Evolutionary conservation across 1,140 invertebrate genomes (phyloP).

Genomic region (Drosophila setifemur): DNA sequence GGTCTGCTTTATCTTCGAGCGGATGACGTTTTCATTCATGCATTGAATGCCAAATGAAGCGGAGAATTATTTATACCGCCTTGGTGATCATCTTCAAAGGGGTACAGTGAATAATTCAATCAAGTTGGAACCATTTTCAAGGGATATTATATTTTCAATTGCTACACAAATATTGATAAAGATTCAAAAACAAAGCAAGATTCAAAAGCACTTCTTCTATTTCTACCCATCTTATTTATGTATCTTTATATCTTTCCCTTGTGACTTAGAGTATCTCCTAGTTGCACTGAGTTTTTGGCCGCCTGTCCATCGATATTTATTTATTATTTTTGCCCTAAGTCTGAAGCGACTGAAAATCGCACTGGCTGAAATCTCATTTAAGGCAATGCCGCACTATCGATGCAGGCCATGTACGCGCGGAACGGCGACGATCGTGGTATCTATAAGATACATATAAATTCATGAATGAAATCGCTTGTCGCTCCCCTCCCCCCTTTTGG

Average conservation of each 20-base stretch:
- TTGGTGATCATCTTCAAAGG: slow-evolving; percentile 11
- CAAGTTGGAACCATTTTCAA: neutral
- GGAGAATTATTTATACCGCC: slow-evolving; percentile 17
- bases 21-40: slow-evolving; percentile 66
- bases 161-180: no score
- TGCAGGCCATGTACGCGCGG: slow-evolving; percentile 65
- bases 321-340: slow-evolving; percentile 17
- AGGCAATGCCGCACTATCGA: slow-evolving; percentile 74
- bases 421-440: slow-evolving; percentile 52
- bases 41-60: slow-evolving; percentile 60
- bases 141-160: no score
- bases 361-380: slow-evolving; percentile 55
- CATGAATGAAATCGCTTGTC: slow-evolving; percentile 71
- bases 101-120: neutral
- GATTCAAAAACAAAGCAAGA: no score
- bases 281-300: neutral
- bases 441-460: slow-evolving; percentile 66
- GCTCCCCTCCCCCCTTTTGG: neutral
- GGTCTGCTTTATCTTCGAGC: slow-evolving; percentile 34
- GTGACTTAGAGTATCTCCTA: slow-evolving; percentile 8
- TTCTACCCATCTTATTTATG: neutral
- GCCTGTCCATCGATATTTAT: slow-evolving; percentile 32
- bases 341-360: neutral
- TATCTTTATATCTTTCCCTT: neutral
- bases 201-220: slow-evolving; percentile 27